Evolutionary conservation across 1,140 invertebrate species (phyloP), one percentile per base, ranked within the genome.

Genomic region (Hestina assimilis): DNA sequence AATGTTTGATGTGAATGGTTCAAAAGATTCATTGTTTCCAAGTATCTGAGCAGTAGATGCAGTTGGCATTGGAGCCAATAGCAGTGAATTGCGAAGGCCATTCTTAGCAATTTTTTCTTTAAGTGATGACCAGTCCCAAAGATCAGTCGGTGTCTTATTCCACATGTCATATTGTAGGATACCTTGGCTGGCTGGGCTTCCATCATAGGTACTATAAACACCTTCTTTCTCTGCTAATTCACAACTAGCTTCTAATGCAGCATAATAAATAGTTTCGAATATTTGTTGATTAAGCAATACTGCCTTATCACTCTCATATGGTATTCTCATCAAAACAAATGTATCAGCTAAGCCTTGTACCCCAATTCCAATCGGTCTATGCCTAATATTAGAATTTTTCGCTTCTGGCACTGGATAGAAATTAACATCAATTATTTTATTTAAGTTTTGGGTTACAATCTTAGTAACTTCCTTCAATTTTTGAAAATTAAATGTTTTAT

Each of bases 141-240:
- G 89, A 72, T 94, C 88, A 28, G 96, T 94, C 8, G 97, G 97
- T n/a, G 91, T 95, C 66, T 90, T 91, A 75, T 94, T 89, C 98
- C 98, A 99, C 98, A 99, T 99, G 68, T 99, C 98, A 82, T 97
- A 98, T 83, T 99, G 99, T 9, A 99, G 89, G 67, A 99, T 96
- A 54, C 98, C 98, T 91, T 98, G 94, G 78, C 97, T 99, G 7
- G 96, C 95, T 12, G 98, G 98, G 63, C 91, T 94, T 6, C 98
- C 98, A 74, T 92, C 78, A 79, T 99, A 99, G 0, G 96, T 97
- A 75, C 96, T 94, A 80, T 99, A 99, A 0, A 94, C 85, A 4
- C 98, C 98, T 57, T 92, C 79, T 76, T 93, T 92, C 82, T 97
- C 91, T 8, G 99, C 97, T 40, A 99, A 87, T 89, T 99, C 98